These are phyloP conservation scores for Porphyrio hochstetteri DNA, from an alignment of 2,113 vertebrate genomes.

Conservation along the genomic window DNA sequence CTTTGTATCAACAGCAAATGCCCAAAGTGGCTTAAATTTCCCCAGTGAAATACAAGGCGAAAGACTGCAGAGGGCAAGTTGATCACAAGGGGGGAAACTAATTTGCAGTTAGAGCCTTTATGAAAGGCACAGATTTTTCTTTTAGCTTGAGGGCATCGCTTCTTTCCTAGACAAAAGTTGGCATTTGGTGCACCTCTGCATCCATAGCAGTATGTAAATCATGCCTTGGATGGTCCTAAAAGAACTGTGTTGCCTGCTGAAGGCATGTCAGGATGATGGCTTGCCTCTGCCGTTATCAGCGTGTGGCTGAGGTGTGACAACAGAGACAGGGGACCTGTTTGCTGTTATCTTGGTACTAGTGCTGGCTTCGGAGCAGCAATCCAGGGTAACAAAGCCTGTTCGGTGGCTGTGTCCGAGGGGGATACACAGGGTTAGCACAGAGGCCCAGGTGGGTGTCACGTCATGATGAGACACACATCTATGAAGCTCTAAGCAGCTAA, in stretches of 20 bases:
- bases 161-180: background rate
- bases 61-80: background rate
- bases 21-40: background rate
- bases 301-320: background rate
- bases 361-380: background rate
- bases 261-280: background rate
- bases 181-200: background rate
- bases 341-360: background rate
- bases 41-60: background rate
- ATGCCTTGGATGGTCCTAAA: background rate
- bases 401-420: background rate
- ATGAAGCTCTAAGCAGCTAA: background rate
- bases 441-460: background rate
- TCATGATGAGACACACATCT: background rate
- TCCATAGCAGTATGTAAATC: background rate
- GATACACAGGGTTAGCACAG: background rate
- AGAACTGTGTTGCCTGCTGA: accelerated
- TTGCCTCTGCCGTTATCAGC: background rate
- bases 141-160: background rate
- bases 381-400: background rate
- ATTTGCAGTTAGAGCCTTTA: background rate
- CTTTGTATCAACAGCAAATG: background rate
- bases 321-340: background rate
- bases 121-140: background rate
- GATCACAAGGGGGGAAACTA: background rate